Base-by-base conservation (phyloP, 2,797 vertebrate genomes). In the Buphagus erythrorhynchus region DNA sequence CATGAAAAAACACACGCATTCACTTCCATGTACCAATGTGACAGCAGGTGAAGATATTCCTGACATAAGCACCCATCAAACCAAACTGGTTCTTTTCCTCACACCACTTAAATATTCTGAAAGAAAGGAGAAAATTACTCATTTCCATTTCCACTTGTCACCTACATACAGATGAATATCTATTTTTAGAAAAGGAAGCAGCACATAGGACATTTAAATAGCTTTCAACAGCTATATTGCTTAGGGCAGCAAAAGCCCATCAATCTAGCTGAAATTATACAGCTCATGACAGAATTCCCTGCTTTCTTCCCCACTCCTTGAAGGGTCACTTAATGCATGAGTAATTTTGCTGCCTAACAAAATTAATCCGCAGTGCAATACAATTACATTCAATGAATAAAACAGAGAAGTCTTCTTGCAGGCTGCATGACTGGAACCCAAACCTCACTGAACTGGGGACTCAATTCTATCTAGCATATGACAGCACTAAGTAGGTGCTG, bases 71-170 rank as follows among this genome's bases (percentile, higher is more conserved):
- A 55, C 40, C 38, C 33, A 77, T 72, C 66, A 75, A 88, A 35
- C 10, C 79, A 76, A 93, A 68, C 63, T 24, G 66, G 52, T 84
- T 83, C 62, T 85, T 90, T 94, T 65, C 22, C 74, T 86, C 67
- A 72, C 21, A 93, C 81, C 73, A 40, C 61, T 91, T 82, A 76
- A 35, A 59, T 59, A 84, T 57, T 88, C 76, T 82, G 86, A 93
- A 85, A 73, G 52, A 93, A 93, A 95, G 66, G 38, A 88, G 51
- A 94, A 91, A 91, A 93, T 83, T 40, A 68, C 78, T 94, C 68
- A 92, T 93, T 93, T 95, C 93, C 93, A 96, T 97, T 93, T 93
- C 91, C 74, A 86, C 92, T 94, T 96, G 95, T 96, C 95, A 94
- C 91, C 81, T 94, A 90, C 87, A 86, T 66, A 86, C 66, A 88